Conservation (phyloP, 2,113 vertebrate genomes). For the Ondatra zibethicus region DNA sequence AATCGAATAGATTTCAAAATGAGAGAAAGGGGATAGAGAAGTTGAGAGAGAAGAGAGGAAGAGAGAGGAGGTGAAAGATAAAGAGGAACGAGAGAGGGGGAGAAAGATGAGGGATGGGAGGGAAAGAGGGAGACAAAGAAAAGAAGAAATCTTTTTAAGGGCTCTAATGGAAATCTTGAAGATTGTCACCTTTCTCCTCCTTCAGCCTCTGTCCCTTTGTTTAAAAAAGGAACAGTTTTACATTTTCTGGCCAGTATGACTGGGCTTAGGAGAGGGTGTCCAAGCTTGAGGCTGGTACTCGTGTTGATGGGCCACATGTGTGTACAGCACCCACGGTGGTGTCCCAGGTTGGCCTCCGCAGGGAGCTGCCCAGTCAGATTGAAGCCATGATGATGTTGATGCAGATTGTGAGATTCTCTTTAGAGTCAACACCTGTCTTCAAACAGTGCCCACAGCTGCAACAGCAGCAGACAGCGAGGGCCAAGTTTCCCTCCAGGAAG, state of each 20-base stretch:
- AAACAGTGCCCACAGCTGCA: neutral
- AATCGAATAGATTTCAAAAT: slow-evolving; percentile 58
- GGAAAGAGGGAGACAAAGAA: neutral
- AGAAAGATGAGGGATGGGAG: no score
- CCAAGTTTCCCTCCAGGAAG: neutral
- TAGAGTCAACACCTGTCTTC: neutral
- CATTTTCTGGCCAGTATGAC: neutral
- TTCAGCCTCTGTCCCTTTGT: neutral
- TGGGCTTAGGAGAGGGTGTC: neutral
- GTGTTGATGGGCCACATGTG: accelerated
- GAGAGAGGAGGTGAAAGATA: no score
- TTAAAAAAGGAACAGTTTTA: slow-evolving; percentile 58
- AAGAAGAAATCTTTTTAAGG: neutral
- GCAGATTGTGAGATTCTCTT: neutral
- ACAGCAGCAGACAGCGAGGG: neutral
- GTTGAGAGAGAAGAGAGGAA: neutral
- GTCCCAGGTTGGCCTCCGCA: neutral
- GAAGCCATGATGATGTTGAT: neutral
- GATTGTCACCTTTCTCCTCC: neutral
- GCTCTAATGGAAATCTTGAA: slow-evolving; percentile 21
- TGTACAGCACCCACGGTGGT: accelerated
- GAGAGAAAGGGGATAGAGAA: neutral
- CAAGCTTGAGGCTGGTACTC: accelerated
- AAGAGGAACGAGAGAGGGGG: neutral
- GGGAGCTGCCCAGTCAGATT: accelerated